Base-by-base conservation (phyloP, 2,888 invertebrate genomes). In the Diaprepes abbreviatus region DNA sequence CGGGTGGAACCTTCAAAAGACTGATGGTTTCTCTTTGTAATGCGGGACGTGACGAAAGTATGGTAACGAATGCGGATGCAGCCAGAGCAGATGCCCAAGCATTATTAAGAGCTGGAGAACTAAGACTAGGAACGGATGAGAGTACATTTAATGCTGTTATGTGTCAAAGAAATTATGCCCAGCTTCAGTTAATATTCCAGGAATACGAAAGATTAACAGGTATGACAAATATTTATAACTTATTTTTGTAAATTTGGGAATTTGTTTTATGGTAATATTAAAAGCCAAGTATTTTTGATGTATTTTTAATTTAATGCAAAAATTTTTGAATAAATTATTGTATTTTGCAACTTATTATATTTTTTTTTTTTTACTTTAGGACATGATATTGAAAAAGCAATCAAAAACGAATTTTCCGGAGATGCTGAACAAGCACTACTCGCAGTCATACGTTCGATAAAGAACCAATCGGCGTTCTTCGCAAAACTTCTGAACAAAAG, bases 401-500 rank as follows among this genome's bases (percentile, higher is more conserved):
- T 95, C 80, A 91, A 92, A 79, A 88, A 89, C 5, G 95, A 95
- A 84, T 94, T 95, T 85, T 93, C 94, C 2, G 95, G 95, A 0
- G 93, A 95, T 78, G 84, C 88, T 58, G 91, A 93, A 85, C 90
- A 92, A 77, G 95, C 93, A 17, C 86, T 95, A 33, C 84, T 94
- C 74, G 93, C 95, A 69, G 92, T 95, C 62, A 92, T 93, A 66
- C 91, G 91, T 83, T 91, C 92, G 73, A 92, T 93, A 0, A 91
- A 90, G 79, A 92, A 94, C 83, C 90, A 92, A 83, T 88, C 93
- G 0, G 88, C 89, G 33, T 97, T 92, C 87, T 96, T 95, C 85
- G 96, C 96, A 0, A 92, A 93, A 80, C 90, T 92, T 40, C 86
- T 97, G 60, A 91, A 95, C 84, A 91, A 93, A 80, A 91, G 93